A percentile compares a stretch with the other conserved stretches of the same genome.
These are phyloP conservation scores for Oryzias celebensis DNA, from an alignment of 2,113 vertebrate species.

Conservation along the genomic window DNA sequence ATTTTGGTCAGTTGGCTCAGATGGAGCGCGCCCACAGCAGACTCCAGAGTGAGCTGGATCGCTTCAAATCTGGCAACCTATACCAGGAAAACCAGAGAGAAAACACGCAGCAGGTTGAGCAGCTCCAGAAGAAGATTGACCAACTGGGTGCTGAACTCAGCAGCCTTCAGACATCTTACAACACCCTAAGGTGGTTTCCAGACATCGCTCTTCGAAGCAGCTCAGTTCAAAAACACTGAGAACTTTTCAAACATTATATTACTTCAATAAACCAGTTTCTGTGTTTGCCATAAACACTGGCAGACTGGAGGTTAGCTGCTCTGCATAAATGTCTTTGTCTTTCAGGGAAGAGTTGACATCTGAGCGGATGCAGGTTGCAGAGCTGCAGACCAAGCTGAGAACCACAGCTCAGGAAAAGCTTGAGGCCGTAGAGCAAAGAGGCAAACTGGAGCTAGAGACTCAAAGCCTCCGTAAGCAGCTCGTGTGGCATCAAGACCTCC, in stretches of 20 bases:
- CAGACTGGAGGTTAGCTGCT: slow-evolving; percentile 1
- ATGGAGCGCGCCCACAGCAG: slow-evolving; percentile 70
- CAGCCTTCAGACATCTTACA: slow-evolving; percentile 73
- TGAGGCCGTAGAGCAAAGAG: slow-evolving; percentile 70
- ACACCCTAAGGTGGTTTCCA: slow-evolving; percentile 72
- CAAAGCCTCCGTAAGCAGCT: slow-evolving; percentile 60
- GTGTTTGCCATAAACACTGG: slow-evolving; percentile 7
- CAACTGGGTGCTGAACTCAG: slow-evolving; percentile 69
- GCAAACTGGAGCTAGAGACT: slow-evolving; percentile 68
- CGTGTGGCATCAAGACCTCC: slow-evolving; percentile 51
- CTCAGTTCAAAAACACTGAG: neutral
- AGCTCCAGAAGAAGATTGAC: slow-evolving; percentile 65
- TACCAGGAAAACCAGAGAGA: slow-evolving; percentile 55
- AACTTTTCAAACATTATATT: neutral
- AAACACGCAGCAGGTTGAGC: slow-evolving; percentile 63
- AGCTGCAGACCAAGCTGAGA: slow-evolving; percentile 78
- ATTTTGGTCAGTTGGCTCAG: slow-evolving; percentile 67
- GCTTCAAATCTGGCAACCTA: slow-evolving; percentile 38
- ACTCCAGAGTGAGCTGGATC: slow-evolving; percentile 64
- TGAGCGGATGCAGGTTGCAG: slow-evolving; percentile 70
- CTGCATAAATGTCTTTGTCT: slow-evolving; percentile 34
- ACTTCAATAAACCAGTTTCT: neutral
- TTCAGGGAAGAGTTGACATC: slow-evolving; percentile 67
- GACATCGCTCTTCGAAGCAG: neutral
- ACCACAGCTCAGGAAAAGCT: slow-evolving; percentile 71